Evolutionary conservation across 2,113 vertebrate species (phyloP).

Genomic region (Etheostoma spectabile): DNA sequence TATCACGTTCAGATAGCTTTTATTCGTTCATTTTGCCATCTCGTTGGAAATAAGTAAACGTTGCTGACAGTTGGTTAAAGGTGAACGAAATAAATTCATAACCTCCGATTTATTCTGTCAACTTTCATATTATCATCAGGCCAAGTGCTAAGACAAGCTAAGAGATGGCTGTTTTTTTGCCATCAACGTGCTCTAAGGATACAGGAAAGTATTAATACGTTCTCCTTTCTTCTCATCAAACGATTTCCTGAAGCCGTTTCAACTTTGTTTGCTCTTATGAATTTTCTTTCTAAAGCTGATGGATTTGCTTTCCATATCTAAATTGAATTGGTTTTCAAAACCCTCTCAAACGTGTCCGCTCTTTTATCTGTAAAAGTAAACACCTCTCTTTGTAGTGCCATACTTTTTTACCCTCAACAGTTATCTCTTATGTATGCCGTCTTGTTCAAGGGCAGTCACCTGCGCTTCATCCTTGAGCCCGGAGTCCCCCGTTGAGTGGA

Average conservation of each 20-base stretch:
- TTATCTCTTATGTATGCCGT: slow-evolving; percentile 49
- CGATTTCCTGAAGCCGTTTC: slow-evolving; percentile 1
- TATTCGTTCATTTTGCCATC: slow-evolving; percentile 33
- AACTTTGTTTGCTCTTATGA: slow-evolving; percentile 11
- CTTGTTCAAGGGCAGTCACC: slow-evolving; percentile 72
- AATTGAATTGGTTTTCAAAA: slow-evolving; percentile 59
- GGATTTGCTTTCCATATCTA: slow-evolving; percentile 38
- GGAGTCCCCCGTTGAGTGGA: slow-evolving; percentile 35
- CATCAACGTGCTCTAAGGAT: neutral
- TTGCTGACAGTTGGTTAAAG: slow-evolving; percentile 44
- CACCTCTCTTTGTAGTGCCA: slow-evolving; percentile 17
- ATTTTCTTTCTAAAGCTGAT: slow-evolving; percentile 12
- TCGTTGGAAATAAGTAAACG: slow-evolving; percentile 34
- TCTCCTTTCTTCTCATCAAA: slow-evolving; percentile 17
- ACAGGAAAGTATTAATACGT: neutral
- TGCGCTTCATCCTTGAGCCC: slow-evolving; percentile 58
- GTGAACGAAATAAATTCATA: slow-evolving; percentile 43
- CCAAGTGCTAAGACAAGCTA: neutral
- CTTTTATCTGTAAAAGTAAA: slow-evolving; percentile 48
- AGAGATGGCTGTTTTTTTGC: neutral
- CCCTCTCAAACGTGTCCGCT: slow-evolving; percentile 31
- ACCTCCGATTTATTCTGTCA: slow-evolving; percentile 39
- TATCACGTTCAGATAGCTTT: slow-evolving; percentile 34
- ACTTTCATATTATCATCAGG: slow-evolving; percentile 18
- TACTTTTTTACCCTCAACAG: slow-evolving; percentile 29